Base-by-base conservation (phyloP, 2,888 invertebrate genomes). In the Pediacus dermestoides region DNA sequence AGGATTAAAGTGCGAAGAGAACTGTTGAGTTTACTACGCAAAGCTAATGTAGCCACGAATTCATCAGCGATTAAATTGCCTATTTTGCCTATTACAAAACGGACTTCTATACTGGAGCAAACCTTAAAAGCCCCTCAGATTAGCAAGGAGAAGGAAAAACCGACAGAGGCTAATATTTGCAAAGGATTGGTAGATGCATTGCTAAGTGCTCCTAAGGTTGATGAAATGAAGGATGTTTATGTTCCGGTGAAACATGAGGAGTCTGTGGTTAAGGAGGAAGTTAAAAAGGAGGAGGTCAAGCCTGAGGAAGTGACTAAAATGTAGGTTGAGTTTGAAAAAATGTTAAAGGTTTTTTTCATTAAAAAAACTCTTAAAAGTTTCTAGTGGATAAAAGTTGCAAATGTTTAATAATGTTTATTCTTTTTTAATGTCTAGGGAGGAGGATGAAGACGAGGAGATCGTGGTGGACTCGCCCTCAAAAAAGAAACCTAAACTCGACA, bases 1-100 rank as follows among this genome's bases (percentile, higher is more conserved):
- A 82, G 85, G 61, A 79, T 77, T 3, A 77, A 77, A 51, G 72
- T 88, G 2, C 76, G 88, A 31, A 79, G 80, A 50, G 83, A 88
- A 56, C 66, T 89, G 31, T 61, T 82, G 52, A 54, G 74, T 39
- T 57, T 81, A 52, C 58, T 81, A 60, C 69, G 82, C 62, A 80
- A 76, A 61, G 81, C 81, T 2, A 84, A 81, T 49, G 70, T 74
- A 22, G 69, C 69, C 3, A 74, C 75, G 2, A 74, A 72, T 11
- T 67, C 69, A 38, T 62, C 73, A 25, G 74, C 74, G 48, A 70
- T 76, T 2, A 63, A 73, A 47, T 47, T 72, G 8, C 59, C 63
- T n/a, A 68, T 66, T 59, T 42, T 44, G 3, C 46, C 48, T 4
- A 66, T 66, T 45, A 75, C 75, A 42, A 81, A 80, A 64, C 74